phyloP scores from a whole-genome alignment of 2,113 vertebrate species.

The Nematolebias whitei region DNA sequence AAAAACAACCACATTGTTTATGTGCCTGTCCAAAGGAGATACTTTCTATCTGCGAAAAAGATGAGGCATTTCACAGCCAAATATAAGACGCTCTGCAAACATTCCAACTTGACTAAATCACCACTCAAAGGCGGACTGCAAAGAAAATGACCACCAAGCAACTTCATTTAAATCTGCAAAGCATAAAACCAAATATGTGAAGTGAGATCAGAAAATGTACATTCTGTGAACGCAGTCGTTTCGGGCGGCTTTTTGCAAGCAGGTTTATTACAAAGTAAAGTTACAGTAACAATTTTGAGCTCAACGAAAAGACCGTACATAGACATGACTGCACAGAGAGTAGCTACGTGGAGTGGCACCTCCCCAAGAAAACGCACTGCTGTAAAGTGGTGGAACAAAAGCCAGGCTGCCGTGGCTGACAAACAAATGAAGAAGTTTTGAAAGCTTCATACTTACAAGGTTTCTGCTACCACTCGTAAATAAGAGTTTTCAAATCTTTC shows the following conservation, averaged over 20 bases:
- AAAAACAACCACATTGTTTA: constrained; percentile 4
- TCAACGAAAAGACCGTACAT: constrained; percentile 92
- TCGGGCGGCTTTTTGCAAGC: constrained; percentile 90
- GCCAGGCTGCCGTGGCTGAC: constrained; percentile 73
- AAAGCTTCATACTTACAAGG: constrained; percentile 60
- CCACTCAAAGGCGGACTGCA: background rate
- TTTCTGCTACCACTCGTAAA: constrained; percentile 66
- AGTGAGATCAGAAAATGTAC: constrained; percentile 20
- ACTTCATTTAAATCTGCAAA: background rate
- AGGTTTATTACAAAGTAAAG: constrained; percentile 96
- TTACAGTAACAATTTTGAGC: constrained; percentile 92
- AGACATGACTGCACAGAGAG: constrained; percentile 86
- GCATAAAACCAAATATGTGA: background rate
- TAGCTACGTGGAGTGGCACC: constrained; percentile 80
- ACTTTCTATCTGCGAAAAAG: constrained; percentile 56
- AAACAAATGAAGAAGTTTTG: constrained; percentile 57
- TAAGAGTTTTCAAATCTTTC: constrained; percentile 63
- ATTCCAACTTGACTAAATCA: constrained; percentile 55
- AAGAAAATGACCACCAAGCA: background rate
- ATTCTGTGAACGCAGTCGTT: constrained; percentile 31
- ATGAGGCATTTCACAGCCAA: constrained; percentile 79
- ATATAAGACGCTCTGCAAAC: constrained; percentile 77
- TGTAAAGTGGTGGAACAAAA: constrained; percentile 74
- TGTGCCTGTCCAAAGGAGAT: background rate
- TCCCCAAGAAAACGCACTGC: constrained; percentile 77